Base-by-base conservation (phyloP, 2,888 invertebrate species). In the Ectobius pallidus region DNA sequence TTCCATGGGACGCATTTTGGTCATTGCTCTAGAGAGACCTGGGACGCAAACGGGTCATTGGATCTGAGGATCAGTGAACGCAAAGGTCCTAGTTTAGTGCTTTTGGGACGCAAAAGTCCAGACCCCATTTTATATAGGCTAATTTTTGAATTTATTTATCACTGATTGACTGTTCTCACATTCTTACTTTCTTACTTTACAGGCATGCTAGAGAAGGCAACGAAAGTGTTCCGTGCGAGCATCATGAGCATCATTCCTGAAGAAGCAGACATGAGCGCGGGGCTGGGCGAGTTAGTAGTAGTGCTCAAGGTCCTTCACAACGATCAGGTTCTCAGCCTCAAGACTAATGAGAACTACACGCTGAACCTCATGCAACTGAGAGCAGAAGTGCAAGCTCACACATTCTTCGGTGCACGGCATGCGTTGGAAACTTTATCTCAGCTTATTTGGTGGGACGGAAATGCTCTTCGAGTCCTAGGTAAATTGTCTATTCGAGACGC, bases 391-490 rank as follows among this genome's bases (percentile, higher is more conserved):
- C 49, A 25, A 1, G 77, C 78, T 3, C n/a, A 55, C 14, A 75
- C 76, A 9, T 78, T 76, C 72, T 79, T 76, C 71, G 79, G 79
- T 2, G 78, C 78, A 7, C 73, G 79, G 2, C 78, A 79, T 62
- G 79, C 74, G 9, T 72, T 79, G 39, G 79, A 79, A 73, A 78
- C 79, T 9, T 68, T 79, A 9, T 71, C 75, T 25, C 79, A 79
- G 69, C 71, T 79, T 63, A 73, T 78, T 2, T 93, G 93, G 93
- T 88, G 89, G 82, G 93, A 93, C 76, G 91, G 92, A 42, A 34
- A 52, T 25, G 16, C 39, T 32, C 46, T 71, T 22, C 32, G 52
- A 39, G 67, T 76, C 11, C 68, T 77, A 3, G 61, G 46, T 49
- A 71, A 32, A 22, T 77, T 72, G 4, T 25, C 58, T 11, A 82